Conservation (phyloP, 1,140 invertebrate species). For the Euura saliciscinereae region DNA sequence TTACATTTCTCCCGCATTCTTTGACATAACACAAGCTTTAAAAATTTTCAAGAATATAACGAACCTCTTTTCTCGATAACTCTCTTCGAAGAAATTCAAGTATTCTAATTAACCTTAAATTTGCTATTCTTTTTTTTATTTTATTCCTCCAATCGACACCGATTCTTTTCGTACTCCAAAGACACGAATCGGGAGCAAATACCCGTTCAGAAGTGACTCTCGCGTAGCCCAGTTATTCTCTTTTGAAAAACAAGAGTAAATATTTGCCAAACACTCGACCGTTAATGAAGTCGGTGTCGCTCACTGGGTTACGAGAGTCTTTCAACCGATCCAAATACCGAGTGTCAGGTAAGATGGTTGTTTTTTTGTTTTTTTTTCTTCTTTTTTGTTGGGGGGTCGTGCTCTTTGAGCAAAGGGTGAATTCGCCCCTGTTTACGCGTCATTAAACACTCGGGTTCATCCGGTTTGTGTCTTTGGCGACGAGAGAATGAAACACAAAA, state of each 20-base stretch:
- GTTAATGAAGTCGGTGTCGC: conserved; percentile 51
- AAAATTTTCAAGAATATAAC: no score
- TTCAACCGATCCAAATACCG: conserved; percentile 49
- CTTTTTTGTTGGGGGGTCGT: conserved; percentile 18
- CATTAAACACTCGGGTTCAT: conserved; percentile 51
- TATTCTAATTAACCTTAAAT: no score
- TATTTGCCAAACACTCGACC: conserved; percentile 53
- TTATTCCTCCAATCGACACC: no score
- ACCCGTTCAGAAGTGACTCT: no score
- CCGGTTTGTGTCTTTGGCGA: not conserved
- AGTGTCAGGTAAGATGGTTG: conserved; percentile 15
- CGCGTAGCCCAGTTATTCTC: conserved; percentile 46
- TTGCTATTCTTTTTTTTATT: no score
- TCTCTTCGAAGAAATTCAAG: no score
- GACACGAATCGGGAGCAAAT: no score
- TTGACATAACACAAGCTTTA: no score
- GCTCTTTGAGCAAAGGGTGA: conserved; percentile 10
- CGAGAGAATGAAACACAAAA: no score
- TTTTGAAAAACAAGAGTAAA: conserved; percentile 40
- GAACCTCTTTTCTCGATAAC: no score
- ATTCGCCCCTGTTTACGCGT: conserved; percentile 49
- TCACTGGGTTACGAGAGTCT: not conserved
- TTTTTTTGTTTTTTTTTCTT: not conserved
- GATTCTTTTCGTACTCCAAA: no score
- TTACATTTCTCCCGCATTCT: no score